A percentile compares a stretch with the other conserved stretches of the same genome.
These are phyloP conservation scores for Caenorhabditis macrosperma DNA, from an alignment of 2,888 invertebrate species.

Conservation along the genomic window DNA sequence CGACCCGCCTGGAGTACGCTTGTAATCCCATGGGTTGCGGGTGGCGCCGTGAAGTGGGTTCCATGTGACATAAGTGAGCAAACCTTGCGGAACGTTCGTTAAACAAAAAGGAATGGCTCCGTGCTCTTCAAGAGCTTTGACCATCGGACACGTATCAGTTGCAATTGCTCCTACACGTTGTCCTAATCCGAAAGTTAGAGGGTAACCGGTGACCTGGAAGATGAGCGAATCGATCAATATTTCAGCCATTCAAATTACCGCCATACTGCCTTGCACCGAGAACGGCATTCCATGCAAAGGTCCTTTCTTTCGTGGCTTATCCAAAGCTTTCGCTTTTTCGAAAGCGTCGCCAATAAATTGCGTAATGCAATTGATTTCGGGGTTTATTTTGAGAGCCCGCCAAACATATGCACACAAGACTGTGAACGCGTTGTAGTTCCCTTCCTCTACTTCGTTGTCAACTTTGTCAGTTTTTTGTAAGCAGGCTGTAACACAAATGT, in stretches of 20 bases:
- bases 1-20: constrained; percentile 81
- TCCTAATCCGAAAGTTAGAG: constrained; percentile 80
- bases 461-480: no score
- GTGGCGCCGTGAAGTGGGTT: constrained; percentile 81
- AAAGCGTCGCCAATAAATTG: constrained; percentile 72
- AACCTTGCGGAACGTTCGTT: constrained; percentile 80
- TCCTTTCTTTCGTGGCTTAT: constrained; percentile 71
- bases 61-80: constrained; percentile 75
- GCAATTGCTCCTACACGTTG: constrained; percentile 75
- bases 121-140: constrained; percentile 45
- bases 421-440: constrained; percentile 50
- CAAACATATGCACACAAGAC: constrained; percentile 72
- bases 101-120: constrained; percentile 82
- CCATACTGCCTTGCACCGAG: constrained; percentile 77
- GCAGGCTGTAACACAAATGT: not conserved
- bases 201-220: constrained; percentile 76
- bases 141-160: not conserved
- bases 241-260: constrained; percentile 47
- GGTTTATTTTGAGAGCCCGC: constrained; percentile 73
- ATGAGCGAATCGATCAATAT: no score
- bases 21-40: constrained; percentile 80
- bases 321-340: constrained; percentile 66
- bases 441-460: no score
- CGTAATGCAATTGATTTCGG: constrained; percentile 72
- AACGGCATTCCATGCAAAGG: constrained; percentile 78